These are phyloP conservation scores for Dolichoris vasculosae DNA, from an alignment of 1,140 invertebrate genomes.

Conservation along the genomic window DNA sequence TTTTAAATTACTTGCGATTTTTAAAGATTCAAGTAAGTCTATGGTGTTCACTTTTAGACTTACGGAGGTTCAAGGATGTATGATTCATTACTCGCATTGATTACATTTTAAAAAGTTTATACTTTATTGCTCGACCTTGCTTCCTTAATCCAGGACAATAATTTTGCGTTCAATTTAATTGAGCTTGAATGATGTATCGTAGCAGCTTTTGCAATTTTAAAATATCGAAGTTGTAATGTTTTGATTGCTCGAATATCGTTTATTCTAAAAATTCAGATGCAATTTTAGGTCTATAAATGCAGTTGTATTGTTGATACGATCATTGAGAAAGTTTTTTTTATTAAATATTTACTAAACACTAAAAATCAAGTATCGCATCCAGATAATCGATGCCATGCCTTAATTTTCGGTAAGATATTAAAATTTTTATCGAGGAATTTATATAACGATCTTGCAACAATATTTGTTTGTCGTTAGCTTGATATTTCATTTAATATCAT, in stretches of 20 bases:
- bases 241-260: conserved; percentile 6
- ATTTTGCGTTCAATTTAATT: neutral
- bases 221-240: neutral
- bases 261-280: neutral
- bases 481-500: too few species aligned
- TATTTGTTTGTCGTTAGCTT: too few species aligned
- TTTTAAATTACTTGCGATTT: neutral
- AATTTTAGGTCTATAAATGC: neutral
- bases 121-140: neutral
- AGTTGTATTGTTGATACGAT: neutral
- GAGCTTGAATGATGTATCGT: neutral
- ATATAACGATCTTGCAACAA: too few species aligned
- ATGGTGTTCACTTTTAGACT: neutral
- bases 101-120: neutral
- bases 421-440: too few species aligned
- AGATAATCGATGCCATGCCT: neutral
- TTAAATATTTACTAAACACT: neutral
- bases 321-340: neutral
- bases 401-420: too few species aligned
- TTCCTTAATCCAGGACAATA: neutral
- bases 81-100: neutral
- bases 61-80: neutral
- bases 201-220: neutral
- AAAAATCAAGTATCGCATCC: neutral
- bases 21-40: too few species aligned